Percentiles rank a stretch among this genome's conserved stretches.
Evolutionary conservation across 2,888 invertebrate genomes (phyloP).

Genomic region (Sepiola atlantica): DNA sequence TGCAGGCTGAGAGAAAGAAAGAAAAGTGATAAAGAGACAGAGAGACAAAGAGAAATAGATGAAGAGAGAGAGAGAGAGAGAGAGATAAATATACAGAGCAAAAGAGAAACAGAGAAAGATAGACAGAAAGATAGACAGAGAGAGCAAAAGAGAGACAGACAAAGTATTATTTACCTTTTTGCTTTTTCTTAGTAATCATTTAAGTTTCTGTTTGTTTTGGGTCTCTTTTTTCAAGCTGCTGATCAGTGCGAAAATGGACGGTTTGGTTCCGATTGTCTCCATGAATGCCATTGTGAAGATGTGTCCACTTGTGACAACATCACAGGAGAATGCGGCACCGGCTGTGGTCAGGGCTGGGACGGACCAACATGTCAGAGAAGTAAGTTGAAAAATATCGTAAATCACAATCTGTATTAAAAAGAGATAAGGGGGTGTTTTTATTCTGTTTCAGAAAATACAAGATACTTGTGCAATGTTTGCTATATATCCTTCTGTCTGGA

Average conservation of each 20-base stretch:
- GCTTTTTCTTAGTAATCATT: neutral
- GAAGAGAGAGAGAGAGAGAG: too few relatives aligned
- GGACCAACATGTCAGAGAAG: neutral
- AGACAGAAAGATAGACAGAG: too few relatives aligned
- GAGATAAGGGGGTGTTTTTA: neutral
- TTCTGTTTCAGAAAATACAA: too few relatives aligned
- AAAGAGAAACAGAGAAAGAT: too few relatives aligned
- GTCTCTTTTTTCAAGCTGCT: neutral
- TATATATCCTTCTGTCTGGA: too few relatives aligned
- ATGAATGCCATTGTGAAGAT: constrained; percentile 35
- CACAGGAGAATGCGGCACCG: neutral
- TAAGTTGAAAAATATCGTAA: neutral
- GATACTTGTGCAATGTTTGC: too few relatives aligned
- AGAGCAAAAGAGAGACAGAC: too few relatives aligned
- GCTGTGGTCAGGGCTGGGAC: neutral
- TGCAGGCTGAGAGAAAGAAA: too few relatives aligned
- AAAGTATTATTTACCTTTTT: too few relatives aligned
- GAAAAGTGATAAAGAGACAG: too few relatives aligned
- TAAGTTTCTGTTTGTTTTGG: neutral
- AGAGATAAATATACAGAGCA: too few relatives aligned
- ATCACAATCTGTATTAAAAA: neutral
- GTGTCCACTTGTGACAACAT: neutral
- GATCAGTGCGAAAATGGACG: neutral
- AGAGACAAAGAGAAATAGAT: too few relatives aligned
- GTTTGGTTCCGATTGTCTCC: neutral